phyloP scores from a whole-genome alignment of 2,797 vertebrate species.

The Sebastolobus alascanus region DNA sequence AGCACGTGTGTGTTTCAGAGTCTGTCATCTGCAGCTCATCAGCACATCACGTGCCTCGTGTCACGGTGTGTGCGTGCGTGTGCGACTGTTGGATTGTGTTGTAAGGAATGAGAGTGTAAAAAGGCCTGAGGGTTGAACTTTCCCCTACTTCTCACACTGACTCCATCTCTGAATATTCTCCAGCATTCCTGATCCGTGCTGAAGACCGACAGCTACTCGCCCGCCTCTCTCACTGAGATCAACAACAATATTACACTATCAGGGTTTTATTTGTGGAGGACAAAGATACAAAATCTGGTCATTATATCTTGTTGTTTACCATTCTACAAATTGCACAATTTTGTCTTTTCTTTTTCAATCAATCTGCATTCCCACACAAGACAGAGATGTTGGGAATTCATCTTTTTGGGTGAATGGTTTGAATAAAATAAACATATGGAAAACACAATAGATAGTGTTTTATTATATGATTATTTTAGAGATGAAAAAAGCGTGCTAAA shows the following conservation, averaged over 20 bases:
- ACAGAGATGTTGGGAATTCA: too few species aligned
- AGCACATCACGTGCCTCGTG: slow-evolving; percentile 46
- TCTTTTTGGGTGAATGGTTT: neutral
- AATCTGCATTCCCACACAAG: neutral
- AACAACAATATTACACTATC: neutral
- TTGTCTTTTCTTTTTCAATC: too few species aligned
- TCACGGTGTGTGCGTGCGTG: neutral
- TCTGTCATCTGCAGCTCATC: slow-evolving; percentile 44
- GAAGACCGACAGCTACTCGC: slow-evolving; percentile 10
- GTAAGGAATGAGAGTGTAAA: slow-evolving; percentile 61
- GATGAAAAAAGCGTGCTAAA: neutral
- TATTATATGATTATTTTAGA: neutral
- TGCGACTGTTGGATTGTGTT: slow-evolving; percentile 45
- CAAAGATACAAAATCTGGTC: neutral
- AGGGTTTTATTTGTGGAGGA: neutral
- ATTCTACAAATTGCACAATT: neutral
- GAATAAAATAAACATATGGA: neutral
- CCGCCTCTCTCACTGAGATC: neutral
- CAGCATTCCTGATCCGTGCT: slow-evolving; percentile 57
- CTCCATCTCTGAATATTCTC: slow-evolving; percentile 35
- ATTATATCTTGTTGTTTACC: neutral
- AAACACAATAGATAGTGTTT: neutral
- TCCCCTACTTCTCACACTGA: slow-evolving; percentile 85
- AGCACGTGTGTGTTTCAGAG: slow-evolving; percentile 3
- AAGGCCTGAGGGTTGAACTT: slow-evolving; percentile 79